These are phyloP conservation scores for Philaethria dido DNA, from an alignment of 2,888 invertebrate species.

Conservation along the genomic window DNA sequence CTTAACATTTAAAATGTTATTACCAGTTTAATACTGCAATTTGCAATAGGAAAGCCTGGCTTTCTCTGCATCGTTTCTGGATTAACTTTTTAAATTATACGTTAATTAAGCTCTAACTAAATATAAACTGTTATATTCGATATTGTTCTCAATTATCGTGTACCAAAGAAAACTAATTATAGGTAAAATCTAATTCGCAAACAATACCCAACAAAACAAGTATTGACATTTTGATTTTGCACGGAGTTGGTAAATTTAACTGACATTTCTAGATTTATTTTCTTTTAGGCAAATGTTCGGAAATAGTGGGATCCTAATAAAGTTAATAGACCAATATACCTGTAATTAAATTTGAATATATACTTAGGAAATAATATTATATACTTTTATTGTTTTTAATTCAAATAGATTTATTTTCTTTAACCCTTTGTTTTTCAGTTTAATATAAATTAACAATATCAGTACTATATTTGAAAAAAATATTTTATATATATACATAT, in stretches of 20 bases:
- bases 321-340: too few relatives aligned
- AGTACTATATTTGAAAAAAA: too few relatives aligned
- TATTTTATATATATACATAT: too few relatives aligned
- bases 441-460: too few relatives aligned
- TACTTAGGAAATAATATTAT: too few relatives aligned
- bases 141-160: background rate
- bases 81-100: constrained; percentile 10
- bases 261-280: constrained; percentile 1
- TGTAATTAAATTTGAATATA: too few relatives aligned
- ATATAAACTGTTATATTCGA: background rate
- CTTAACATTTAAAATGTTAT: background rate
- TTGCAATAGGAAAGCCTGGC: constrained; percentile 71
- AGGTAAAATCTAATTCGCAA: constrained; percentile 19
- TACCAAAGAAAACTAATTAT: background rate
- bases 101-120: background rate
- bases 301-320: background rate
- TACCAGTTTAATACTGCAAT: constrained; percentile 77
- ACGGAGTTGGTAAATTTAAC: background rate
- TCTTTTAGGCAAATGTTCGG: background rate
- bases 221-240: constrained; percentile 28
- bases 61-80: constrained; percentile 69
- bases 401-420: too few relatives aligned
- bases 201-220: constrained; percentile 27
- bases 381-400: too few relatives aligned
- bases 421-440: too few relatives aligned